phyloP scores from a whole-genome alignment of 2,113 vertebrate genomes.

The Cnemophilus loriae region DNA sequence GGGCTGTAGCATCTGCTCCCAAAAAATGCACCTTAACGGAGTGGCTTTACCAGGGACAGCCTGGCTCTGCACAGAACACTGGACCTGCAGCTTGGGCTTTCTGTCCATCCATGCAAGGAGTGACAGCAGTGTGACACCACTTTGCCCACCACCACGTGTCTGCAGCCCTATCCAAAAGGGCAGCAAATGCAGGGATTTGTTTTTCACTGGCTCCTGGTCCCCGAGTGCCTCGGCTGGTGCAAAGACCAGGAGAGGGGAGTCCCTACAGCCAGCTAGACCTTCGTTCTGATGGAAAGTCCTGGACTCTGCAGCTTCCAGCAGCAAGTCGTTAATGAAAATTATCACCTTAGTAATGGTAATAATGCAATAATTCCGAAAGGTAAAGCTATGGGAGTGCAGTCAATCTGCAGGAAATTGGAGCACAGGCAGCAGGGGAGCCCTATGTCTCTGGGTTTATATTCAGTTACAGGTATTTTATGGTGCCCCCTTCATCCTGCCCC shows the following conservation, averaged over 20 bases:
- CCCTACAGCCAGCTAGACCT: not conserved
- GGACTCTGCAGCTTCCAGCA: not conserved
- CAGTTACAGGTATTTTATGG: not conserved
- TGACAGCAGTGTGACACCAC: not conserved
- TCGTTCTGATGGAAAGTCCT: not conserved
- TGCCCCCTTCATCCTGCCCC: not conserved
- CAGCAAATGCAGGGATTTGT: not conserved
- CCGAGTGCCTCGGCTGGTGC: not conserved
- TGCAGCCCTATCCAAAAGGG: not conserved
- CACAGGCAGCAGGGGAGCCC: not conserved
- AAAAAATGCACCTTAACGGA: no score
- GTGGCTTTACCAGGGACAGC: not conserved
- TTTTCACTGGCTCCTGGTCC: not conserved
- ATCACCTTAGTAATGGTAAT: slow-evolving; percentile 15
- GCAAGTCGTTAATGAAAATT: not conserved
- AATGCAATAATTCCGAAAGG: not conserved
- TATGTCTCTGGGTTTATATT: not conserved
- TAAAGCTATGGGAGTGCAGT: not conserved
- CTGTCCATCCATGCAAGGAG: not conserved
- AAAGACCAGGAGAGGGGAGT: not conserved
- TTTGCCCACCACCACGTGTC: rapidly evolving
- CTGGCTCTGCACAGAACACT: rapidly evolving
- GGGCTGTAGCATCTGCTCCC: rapidly evolving
- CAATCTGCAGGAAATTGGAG: slow-evolving; percentile 10
- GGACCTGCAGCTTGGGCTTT: not conserved